A percentile compares a stretch with the other conserved stretches of the same genome.
Conservation (phyloP, 2,797 vertebrate genomes). For the Malurus leucopterus region DNA sequence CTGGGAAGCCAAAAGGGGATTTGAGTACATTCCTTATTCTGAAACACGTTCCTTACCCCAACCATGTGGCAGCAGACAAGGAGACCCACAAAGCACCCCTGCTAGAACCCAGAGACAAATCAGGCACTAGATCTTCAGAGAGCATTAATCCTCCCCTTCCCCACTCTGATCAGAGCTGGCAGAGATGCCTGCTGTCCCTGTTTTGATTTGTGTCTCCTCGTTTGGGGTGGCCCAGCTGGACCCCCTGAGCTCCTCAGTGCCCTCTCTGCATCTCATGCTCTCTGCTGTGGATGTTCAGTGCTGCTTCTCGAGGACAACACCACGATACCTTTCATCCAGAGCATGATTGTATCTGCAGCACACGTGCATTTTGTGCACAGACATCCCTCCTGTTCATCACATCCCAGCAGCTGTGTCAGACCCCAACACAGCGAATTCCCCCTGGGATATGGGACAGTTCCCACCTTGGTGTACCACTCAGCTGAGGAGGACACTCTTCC, state of each 20-base stretch:
- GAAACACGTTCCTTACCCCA: not conserved
- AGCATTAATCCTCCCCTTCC: not conserved
- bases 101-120: not conserved
- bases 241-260: not conserved
- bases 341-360: not conserved
- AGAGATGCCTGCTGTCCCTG: not conserved
- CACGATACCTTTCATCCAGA: not conserved
- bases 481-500: not conserved
- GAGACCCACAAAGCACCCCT: not conserved
- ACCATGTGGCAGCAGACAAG: not conserved
- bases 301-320: not conserved
- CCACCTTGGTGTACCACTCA: accelerated
- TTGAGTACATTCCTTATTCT: not conserved
- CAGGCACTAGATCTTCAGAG: not conserved
- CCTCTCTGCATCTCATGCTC: not conserved
- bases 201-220: not conserved
- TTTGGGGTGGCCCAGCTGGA: not conserved
- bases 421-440: not conserved
- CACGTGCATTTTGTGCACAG: not conserved
- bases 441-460: not conserved
- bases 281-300: not conserved
- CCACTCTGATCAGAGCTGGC: accelerated
- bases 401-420: accelerated
- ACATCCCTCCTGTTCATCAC: not conserved
- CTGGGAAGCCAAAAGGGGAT: not conserved